These are phyloP conservation scores for Oreochromis aureus DNA, from an alignment of 2,113 vertebrate genomes.

Conservation along the genomic window DNA sequence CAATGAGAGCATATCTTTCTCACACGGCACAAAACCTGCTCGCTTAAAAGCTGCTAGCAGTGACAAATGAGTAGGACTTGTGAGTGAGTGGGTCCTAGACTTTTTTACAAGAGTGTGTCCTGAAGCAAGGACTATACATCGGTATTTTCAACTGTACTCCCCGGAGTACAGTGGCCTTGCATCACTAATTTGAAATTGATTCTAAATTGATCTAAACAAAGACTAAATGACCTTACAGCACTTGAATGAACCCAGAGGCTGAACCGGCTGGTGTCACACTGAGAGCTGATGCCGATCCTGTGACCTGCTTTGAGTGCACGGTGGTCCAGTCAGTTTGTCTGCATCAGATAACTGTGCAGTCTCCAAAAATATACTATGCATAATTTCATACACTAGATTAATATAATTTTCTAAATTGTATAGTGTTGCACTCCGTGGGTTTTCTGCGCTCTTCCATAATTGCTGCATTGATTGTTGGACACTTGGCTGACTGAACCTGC, in stretches of 20 bases:
- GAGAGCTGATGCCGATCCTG: background rate
- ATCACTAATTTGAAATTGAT: conserved; percentile 66
- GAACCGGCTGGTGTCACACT: background rate
- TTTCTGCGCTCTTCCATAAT: background rate
- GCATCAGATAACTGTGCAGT: conserved; percentile 16
- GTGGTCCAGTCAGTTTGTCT: background rate
- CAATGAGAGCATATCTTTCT: background rate
- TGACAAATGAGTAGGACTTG: background rate
- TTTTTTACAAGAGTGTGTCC: background rate
- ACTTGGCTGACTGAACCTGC: background rate
- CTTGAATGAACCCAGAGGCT: conserved; percentile 26
- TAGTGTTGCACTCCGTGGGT: background rate
- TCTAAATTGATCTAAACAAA: conserved; percentile 40
- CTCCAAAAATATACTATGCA: conserved; percentile 49
- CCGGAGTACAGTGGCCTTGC: conserved; percentile 8
- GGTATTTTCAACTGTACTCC: conserved; percentile 6
- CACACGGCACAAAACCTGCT: background rate
- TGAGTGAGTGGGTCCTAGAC: background rate
- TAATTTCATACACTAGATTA: conserved; percentile 39
- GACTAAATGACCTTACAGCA: conserved; percentile 40
- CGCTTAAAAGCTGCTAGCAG: background rate
- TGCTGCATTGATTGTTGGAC: background rate
- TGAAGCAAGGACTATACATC: conserved; percentile 5
- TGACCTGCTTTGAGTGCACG: conserved; percentile 6
- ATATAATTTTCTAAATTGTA: conserved; percentile 48